phyloP scores from a whole-genome alignment of 2,888 invertebrate genomes.

The Lissocephala sabroskyi region DNA sequence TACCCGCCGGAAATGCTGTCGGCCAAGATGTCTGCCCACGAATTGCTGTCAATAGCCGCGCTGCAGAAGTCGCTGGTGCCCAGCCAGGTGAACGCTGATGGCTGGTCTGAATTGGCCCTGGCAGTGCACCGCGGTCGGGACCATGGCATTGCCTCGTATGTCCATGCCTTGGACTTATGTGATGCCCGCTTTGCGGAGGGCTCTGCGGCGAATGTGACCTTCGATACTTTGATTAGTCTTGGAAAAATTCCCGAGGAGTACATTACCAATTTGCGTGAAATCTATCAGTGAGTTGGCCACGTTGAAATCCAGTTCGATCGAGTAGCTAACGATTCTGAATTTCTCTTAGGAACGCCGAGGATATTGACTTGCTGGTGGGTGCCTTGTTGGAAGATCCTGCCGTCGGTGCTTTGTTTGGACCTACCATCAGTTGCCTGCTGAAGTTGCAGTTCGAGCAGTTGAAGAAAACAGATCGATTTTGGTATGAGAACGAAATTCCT shows the following conservation, averaged over 20 bases:
- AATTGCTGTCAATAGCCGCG: constrained; percentile 79
- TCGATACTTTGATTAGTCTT: constrained; percentile 52
- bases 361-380: constrained; percentile 89
- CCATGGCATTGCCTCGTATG: constrained; percentile 85
- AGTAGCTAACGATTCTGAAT: not conserved
- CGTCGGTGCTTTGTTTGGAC: constrained; percentile 87
- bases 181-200: constrained; percentile 50
- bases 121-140: constrained; percentile 81
- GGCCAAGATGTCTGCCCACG: constrained; percentile 76
- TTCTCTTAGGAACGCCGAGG: constrained; percentile 80
- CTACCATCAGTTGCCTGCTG: constrained; percentile 90
- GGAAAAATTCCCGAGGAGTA: constrained; percentile 73
- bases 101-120: constrained; percentile 74
- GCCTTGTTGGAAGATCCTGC: constrained; percentile 86
- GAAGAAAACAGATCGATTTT: constrained; percentile 91
- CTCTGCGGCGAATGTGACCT: constrained; percentile 56
- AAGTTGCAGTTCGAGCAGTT: constrained; percentile 87
- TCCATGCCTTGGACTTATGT: constrained; percentile 80
- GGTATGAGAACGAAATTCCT: constrained; percentile 96
- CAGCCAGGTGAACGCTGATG: constrained; percentile 72
- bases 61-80: constrained; percentile 70
- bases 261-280: constrained; percentile 77
- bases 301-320: too few relatives aligned
- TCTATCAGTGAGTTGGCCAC: constrained; percentile 77
- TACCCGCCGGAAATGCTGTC: constrained; percentile 81